Conservation (phyloP, 2,797 vertebrate genomes). For the Eulemur mongoz region DNA sequence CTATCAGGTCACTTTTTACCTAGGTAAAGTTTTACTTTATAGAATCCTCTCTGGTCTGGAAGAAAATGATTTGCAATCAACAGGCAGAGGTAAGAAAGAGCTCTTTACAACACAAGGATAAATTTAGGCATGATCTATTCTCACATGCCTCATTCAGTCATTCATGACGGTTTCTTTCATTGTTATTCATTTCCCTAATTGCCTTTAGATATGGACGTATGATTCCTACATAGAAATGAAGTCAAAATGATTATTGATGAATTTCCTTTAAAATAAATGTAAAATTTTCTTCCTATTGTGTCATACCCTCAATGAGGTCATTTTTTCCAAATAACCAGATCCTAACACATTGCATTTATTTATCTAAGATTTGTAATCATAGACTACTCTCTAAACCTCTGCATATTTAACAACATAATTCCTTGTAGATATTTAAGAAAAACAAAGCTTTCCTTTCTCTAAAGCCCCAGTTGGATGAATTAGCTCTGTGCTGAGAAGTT, state of each 20-base stretch:
- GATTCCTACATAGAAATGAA: neutral
- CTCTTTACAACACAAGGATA: neutral
- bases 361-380: constrained; percentile 55
- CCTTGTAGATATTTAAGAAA: constrained; percentile 66
- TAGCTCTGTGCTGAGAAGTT: neutral
- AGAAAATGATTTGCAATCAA: constrained; percentile 11
- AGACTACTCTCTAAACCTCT: constrained; percentile 36
- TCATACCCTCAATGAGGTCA: constrained; percentile 60
- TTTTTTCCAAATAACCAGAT: constrained; percentile 46
- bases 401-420: constrained; percentile 70
- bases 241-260: constrained; percentile 47
- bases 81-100: neutral
- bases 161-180: constrained; percentile 13
- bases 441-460: constrained; percentile 59
- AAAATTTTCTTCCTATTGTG: constrained; percentile 42
- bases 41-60: neutral
- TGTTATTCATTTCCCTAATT: constrained; percentile 53
- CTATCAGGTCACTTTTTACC: neutral
- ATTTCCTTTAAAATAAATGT: constrained; percentile 59
- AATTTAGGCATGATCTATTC: constrained; percentile 19
- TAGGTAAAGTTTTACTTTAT: neutral
- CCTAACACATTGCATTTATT: constrained; percentile 52
- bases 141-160: neutral
- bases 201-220: neutral
- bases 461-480: constrained; percentile 3